Evolutionary conservation across 92 coral and sea anemone species (phyloP).

Genomic region (Phenganax marumi): DNA sequence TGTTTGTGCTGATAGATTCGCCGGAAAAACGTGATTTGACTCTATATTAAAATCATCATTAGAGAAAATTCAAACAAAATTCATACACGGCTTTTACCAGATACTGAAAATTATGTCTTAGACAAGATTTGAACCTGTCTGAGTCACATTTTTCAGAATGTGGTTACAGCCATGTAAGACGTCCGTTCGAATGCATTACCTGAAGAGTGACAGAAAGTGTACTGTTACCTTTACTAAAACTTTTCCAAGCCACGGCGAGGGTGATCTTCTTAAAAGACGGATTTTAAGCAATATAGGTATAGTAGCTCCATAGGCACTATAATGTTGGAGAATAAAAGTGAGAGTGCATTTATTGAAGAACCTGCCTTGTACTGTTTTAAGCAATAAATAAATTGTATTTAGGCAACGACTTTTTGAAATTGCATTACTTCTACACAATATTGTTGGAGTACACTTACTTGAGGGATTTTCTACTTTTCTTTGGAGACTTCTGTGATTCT

Average conservation of each 20-base stretch:
- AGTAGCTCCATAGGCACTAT: background rate
- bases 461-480: background rate
- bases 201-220: too few species aligned
- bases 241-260: background rate
- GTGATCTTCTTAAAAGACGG: background rate
- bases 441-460: background rate
- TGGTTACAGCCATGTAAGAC: background rate
- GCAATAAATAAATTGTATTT: background rate
- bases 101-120: too few species aligned
- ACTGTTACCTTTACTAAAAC: background rate
- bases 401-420: background rate
- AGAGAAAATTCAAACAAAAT: too few species aligned
- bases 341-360: background rate
- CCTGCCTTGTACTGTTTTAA: background rate
- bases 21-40: too few species aligned
- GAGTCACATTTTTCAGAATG: background rate
- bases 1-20: too few species aligned
- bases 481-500: background rate
- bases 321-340: background rate
- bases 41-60: too few species aligned
- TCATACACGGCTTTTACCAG: too few species aligned
- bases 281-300: background rate
- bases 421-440: too few species aligned
- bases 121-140: too few species aligned
- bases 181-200: background rate